These are phyloP conservation scores for Diadromus collaris DNA, from an alignment of 2,888 invertebrate species.

Conservation along the genomic window DNA sequence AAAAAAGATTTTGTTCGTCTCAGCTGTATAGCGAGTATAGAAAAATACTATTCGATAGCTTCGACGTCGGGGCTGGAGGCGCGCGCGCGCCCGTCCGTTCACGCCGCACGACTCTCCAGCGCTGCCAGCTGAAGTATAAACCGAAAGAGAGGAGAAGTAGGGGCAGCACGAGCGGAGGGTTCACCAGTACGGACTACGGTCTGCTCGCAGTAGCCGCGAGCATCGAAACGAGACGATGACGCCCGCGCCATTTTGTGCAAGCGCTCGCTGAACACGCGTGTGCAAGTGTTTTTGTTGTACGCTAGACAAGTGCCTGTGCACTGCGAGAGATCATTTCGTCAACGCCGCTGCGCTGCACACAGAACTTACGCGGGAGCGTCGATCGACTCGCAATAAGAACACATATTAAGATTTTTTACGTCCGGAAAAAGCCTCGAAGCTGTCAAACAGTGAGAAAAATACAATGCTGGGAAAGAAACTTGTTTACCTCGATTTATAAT, in stretches of 20 bases:
- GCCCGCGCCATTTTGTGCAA: constrained; percentile 58
- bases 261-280: constrained; percentile 58
- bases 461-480: background rate
- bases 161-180: constrained; percentile 33
- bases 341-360: background rate
- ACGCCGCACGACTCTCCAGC: constrained; percentile 18
- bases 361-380: background rate
- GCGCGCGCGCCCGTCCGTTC: constrained; percentile 25
- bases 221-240: constrained; percentile 54
- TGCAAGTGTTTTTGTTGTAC: constrained; percentile 48
- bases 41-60: constrained; percentile 21
- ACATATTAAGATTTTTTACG: background rate
- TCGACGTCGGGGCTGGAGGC: constrained; percentile 19
- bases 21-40: background rate
- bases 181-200: constrained; percentile 54
- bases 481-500: background rate
- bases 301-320: constrained; percentile 31
- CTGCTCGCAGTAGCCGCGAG: constrained; percentile 56
- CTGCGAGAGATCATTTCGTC: background rate
- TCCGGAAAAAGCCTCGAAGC: background rate
- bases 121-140: constrained; percentile 16
- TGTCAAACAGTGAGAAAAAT: background rate
- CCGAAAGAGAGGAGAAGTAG: background rate
- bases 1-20: background rate
- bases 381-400: background rate